Evolutionary conservation across 1,140 invertebrate genomes (phyloP), one percentile per base, ranked within the genome.

Genomic region (Drosophila kikkawai): DNA sequence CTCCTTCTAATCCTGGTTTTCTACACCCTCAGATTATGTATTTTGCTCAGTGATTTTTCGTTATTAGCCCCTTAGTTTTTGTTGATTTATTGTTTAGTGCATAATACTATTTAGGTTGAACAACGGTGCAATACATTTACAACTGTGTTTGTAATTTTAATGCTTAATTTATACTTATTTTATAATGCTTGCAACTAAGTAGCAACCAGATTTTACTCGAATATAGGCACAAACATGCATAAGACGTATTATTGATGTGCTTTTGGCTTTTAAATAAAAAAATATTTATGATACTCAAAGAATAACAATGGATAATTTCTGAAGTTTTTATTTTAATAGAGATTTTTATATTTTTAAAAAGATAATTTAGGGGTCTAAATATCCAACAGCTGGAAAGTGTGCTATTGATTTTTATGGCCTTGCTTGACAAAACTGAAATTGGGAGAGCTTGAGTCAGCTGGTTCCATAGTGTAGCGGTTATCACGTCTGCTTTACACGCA

Each of bases 401-500:
- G 57, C 79, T 79, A 56, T 12, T 3, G 13, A 29, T 26, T 37
- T 48, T 3, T 0, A 11, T 13, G 5, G 2, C 19, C 17, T 13
- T 22, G 45, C 45, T 29, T 48, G 11, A 74, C 1, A 80, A 87
- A 87, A 88, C 67, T 88, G 53, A 45, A 77, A 51, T 80, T 87
- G 69, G 36, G 76, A 60, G 17, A 1, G 0, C 1, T 1, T 0
- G 0, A 0, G 0, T 7, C 63, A 78, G 15, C 55, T 83, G 91
- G 91, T 93, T 93, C 91, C 93, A 93, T 93, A 93, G 93, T 94
- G 94, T 94, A 94, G 94, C 94, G 94, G 94, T 95, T 94, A 95
- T 95, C 94, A 94, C 94, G 94, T 94, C 93, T 94, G 94, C 94
- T 94, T 95, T 94, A 95, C 94, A 95, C 94, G 94, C 94, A 94